phyloP scores from a whole-genome alignment of 2,113 vertebrate species.

The Calidris pygmaea region DNA sequence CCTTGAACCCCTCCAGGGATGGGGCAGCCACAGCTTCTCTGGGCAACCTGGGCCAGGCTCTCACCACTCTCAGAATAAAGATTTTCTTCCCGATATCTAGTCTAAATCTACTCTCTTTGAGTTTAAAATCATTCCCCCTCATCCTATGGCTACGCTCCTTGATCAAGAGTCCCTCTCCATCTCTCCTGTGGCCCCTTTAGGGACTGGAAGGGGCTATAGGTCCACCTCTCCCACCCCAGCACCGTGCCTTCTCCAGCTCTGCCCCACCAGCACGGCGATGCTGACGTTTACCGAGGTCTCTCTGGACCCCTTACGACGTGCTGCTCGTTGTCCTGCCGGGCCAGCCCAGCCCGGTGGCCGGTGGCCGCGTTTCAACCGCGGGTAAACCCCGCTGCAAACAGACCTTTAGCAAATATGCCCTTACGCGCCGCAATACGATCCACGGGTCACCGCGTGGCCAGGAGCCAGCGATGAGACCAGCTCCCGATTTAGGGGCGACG shows the following conservation, averaged over 20 bases:
- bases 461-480: neutral
- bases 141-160: neutral
- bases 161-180: neutral
- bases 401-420: neutral
- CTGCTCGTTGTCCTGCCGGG: neutral
- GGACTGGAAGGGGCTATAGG: neutral
- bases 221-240: neutral
- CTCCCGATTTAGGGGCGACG: neutral
- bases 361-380: neutral
- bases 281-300: neutral
- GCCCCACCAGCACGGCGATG: neutral
- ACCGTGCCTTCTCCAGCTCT: neutral
- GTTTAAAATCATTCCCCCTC: neutral
- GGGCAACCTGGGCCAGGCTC: neutral
- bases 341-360: neutral
- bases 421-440: neutral
- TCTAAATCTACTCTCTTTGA: neutral
- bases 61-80: neutral
- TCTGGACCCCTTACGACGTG: accelerated
- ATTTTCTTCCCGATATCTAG: no score
- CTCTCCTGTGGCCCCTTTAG: neutral
- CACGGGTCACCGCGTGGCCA: neutral
- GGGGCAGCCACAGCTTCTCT: no score
- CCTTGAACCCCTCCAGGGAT: no score
- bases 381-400: neutral